phyloP scores from a whole-genome alignment of 2,113 vertebrate species.

The Paraplagusia blochii region DNA sequence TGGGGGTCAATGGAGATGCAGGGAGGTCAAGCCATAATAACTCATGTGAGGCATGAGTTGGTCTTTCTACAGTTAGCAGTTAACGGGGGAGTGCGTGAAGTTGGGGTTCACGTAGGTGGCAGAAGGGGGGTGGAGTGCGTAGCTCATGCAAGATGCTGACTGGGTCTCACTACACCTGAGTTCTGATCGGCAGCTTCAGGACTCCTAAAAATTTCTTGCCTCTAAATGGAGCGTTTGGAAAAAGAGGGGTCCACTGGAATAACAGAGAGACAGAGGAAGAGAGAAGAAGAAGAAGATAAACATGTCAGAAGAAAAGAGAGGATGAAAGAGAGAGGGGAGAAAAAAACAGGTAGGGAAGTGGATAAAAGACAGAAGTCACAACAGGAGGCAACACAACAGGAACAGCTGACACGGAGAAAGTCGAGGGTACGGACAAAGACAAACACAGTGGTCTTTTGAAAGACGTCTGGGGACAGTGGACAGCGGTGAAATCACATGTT shows the following conservation, averaged over 20 bases:
- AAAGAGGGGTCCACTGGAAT: conserved; percentile 94
- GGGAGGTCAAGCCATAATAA: conserved; percentile 64
- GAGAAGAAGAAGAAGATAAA: conserved; percentile 3
- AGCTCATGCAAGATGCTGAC: conserved; percentile 86
- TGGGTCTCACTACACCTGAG: conserved; percentile 84
- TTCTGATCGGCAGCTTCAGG: conserved; percentile 84
- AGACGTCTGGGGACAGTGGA: conserved; percentile 15
- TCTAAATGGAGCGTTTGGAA: conserved; percentile 88
- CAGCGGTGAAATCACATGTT: background rate
- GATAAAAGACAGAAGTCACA: conserved; percentile 30
- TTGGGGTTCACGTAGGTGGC: conserved; percentile 33
- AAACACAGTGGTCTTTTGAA: conserved; percentile 13
- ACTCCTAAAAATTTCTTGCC: conserved; percentile 86
- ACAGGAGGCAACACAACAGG: conserved; percentile 16
- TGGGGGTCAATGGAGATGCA: conserved; percentile 59
- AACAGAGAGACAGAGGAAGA: conserved; percentile 86
- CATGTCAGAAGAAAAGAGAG: conserved; percentile 37
- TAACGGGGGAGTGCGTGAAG: conserved; percentile 23
- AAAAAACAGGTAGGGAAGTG: conserved; percentile 9
- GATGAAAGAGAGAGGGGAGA: conserved; percentile 24
- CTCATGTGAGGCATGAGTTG: conserved; percentile 78
- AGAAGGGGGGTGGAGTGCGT: conserved; percentile 36
- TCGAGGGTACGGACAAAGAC: conserved; percentile 1
- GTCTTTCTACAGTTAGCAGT: conserved; percentile 24
- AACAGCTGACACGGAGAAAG: conserved; percentile 36